These are phyloP conservation scores for Gambusia yucatana DNA, from an alignment of 2,797 vertebrate genomes.

Conservation along the genomic window DNA sequence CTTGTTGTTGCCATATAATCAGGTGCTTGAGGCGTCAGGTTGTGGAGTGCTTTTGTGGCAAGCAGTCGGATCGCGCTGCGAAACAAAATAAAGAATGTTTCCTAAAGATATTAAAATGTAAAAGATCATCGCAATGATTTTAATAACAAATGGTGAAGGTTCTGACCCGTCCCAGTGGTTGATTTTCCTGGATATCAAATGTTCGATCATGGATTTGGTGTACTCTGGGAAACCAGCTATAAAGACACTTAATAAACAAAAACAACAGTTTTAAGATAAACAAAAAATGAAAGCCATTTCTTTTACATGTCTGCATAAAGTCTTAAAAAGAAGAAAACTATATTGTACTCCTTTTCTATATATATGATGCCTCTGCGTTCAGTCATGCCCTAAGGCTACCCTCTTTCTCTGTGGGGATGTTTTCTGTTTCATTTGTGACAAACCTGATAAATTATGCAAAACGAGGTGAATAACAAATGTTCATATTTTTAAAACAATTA, in stretches of 20 bases:
- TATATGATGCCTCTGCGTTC: not conserved
- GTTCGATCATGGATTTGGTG: slow-evolving; percentile 90
- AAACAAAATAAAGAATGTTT: slow-evolving; percentile 19
- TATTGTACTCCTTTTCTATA: not conserved
- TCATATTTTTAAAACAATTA: not conserved
- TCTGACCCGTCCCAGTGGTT: slow-evolving; percentile 94
- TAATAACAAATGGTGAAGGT: not conserved
- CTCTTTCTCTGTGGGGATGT: slow-evolving; percentile 45
- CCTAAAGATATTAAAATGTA: not conserved
- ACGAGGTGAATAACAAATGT: not conserved
- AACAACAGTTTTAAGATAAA: not conserved
- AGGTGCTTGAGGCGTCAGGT: slow-evolving; percentile 86
- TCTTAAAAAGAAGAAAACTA: not conserved
- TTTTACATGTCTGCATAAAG: not conserved
- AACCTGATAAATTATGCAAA: not conserved
- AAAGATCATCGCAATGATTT: not conserved
- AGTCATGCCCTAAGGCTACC: slow-evolving; percentile 55
- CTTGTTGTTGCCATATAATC: slow-evolving; percentile 88
- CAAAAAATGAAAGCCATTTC: not conserved
- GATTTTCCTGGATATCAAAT: slow-evolving; percentile 90
- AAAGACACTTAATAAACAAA: slow-evolving; percentile 80
- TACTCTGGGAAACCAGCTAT: slow-evolving; percentile 94
- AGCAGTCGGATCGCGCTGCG: slow-evolving; percentile 89
- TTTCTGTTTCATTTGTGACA: slow-evolving; percentile 11
- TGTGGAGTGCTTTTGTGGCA: slow-evolving; percentile 88